Evolutionary conservation across 2,113 vertebrate genomes (phyloP).

Genomic region (Macroglossus sobrinus): DNA sequence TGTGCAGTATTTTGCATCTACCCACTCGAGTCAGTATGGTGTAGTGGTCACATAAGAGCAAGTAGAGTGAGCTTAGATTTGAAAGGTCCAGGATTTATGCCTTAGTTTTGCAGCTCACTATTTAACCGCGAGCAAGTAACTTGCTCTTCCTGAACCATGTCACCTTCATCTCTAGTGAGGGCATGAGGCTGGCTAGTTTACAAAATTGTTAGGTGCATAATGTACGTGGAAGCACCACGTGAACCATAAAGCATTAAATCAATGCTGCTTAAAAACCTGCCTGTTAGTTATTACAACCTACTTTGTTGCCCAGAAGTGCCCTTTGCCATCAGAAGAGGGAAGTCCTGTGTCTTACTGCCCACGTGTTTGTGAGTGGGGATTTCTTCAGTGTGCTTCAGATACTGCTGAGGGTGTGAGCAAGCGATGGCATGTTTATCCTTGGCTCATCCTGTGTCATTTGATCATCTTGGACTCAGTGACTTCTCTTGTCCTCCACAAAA

Average conservation of each 20-base stretch:
- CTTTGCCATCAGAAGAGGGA: neutral
- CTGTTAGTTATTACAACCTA: neutral
- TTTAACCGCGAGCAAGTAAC: neutral
- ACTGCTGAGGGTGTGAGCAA: neutral
- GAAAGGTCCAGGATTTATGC: neutral
- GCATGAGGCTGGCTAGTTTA: neutral
- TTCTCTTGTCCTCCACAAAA: constrained; percentile 22
- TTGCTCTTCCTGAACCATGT: neutral
- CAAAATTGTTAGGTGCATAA: neutral
- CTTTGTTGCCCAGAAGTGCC: neutral
- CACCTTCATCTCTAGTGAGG: neutral
- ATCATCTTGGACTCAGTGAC: neutral
- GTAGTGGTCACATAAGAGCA: neutral
- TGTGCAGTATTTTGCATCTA: rapidly evolving
- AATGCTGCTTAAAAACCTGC: neutral
- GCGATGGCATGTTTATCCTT: neutral
- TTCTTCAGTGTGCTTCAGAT: neutral
- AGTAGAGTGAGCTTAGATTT: neutral
- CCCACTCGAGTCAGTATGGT: neutral
- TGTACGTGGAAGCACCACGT: neutral
- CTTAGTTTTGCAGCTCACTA: neutral
- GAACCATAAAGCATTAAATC: neutral
- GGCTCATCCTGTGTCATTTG: constrained; percentile 43
- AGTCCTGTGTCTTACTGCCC: neutral
- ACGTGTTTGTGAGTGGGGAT: neutral